Conservation (phyloP, 2,888 invertebrate genomes). For the Leucophenga montana region DNA sequence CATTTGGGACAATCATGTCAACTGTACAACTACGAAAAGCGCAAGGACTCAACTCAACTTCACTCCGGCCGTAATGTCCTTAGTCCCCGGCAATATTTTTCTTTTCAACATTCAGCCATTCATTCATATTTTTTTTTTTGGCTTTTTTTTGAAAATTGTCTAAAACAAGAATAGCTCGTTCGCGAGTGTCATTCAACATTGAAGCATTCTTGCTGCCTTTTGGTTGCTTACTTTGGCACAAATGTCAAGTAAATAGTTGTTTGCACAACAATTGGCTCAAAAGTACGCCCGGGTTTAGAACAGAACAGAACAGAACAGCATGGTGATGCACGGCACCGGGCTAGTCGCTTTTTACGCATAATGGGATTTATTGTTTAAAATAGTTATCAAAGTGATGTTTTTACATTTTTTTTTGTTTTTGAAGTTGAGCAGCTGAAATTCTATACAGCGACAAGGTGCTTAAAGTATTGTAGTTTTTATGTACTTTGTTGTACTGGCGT, state of each 20-base stretch:
- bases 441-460: too few relatives aligned
- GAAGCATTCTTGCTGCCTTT: neutral
- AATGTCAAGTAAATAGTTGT: conserved; percentile 49
- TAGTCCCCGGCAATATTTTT: too few relatives aligned
- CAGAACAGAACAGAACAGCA: neutral
- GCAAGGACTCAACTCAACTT: conserved; percentile 2
- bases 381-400: conserved; percentile 12
- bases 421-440: too few relatives aligned
- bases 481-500: neutral
- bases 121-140: neutral
- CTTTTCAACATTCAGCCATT: neutral
- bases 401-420: neutral
- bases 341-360: neutral
- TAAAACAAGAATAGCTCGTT: neutral
- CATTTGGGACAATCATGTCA: conserved; percentile 20
- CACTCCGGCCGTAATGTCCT: too few relatives aligned
- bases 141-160: conserved; percentile 14
- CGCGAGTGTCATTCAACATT: conserved; percentile 20
- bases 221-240: conserved; percentile 20
- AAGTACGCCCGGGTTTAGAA: neutral
- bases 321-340: too few relatives aligned
- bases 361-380: conserved; percentile 20
- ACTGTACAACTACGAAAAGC: conserved; percentile 9
- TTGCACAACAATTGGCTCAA: conserved; percentile 52
- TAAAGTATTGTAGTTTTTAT: too few relatives aligned